Base-by-base conservation (phyloP, 2,113 vertebrate genomes). In the Dryoscopus gambensis region DNA sequence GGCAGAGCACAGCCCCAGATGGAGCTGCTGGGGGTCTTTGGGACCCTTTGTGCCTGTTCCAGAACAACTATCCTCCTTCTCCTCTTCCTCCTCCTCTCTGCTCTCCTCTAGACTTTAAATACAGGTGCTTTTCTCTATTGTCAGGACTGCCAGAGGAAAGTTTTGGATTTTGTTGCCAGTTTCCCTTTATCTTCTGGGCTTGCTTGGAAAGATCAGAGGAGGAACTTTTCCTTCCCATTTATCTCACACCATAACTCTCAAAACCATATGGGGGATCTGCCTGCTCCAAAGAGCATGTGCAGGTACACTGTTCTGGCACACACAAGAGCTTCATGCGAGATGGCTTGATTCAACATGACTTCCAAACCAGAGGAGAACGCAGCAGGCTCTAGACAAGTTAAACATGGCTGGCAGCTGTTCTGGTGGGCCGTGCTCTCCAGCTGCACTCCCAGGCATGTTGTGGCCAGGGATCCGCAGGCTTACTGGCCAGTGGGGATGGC, bases 391-490 rank as follows among this genome's bases (percentile, higher is more conserved):
- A 49, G 84, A 78, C 52, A 25, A 60, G 69, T 11, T 22, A 40
- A 37, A 46, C 64, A 12, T 2, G 2, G 1, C 56, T 90, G 78
- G 81, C 84, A 78, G 81, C 35, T 14, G 0, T 73, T 60, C 59
- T n/a, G 44, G 13, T 30, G 11, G 15, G 39, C 5, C 0, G 10
- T 19, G 35, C 47, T 67, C 39, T 64, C 55, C 85, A 84, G 83
- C 42, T 65, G 79, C 47, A 5, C 20, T 65, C 47, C 1, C 2
- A 30, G 40, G 27, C 0, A 0, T 0, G 6, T 9, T 0, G 0
- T 4, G 33, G 64, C 79, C 20, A 2, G 39, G n/a, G 46, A 19
- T 44, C 35, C 3, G 19, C 0, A 0, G 59, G 49, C 28, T 80
- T 1, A 4, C 46, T 47, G 69, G 69, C 67, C 71, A 27, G 40